Base-by-base conservation (phyloP, 2,888 invertebrate species). In the Himalopsyche anomala region DNA sequence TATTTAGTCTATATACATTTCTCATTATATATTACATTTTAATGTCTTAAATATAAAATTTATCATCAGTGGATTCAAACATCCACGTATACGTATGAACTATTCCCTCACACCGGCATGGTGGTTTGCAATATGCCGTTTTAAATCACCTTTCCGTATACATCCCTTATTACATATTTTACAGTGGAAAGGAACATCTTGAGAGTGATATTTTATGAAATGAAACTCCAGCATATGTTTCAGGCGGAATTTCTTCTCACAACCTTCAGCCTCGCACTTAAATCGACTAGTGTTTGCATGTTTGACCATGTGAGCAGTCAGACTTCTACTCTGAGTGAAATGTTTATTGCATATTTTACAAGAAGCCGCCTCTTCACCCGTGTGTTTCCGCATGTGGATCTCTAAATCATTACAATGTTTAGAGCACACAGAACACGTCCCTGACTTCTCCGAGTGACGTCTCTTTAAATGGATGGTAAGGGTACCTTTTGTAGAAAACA, bases 391-490 rank as follows among this genome's bases (percentile, higher is more conserved):
- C 93, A 94, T 93, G 88, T 94, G 94, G 0, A 91, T 92, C 83
- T 92, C 92, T 36, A 94, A 89, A 89, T 94, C 93, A 0, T 94
- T 82, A 19, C 51, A 80, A 40, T 82, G 74, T 81, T 84, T 84
- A 17, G 45, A 38, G 19, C 87, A 87, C 15, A 84, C 80, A 2
- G 82, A 9, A 38, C 86, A 94, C 5, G 92, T 90, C 0, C 94
- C 94, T 0, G 94, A 94, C 84, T 92, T 91, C 85, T 94, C 94
- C 0, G 94, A 94, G 85, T 94, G 94, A 82, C 93, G 93, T 55
- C 94, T 91, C 87, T 91, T 91, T 55, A 94, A 93, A 86, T 94
- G 94, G 0, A 92, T 92, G 88, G 92, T 93, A 12, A 94, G 90
- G 86, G 94, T 94, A 4, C 94, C 94, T 83, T 94, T 93, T 89